A percentile compares a stretch with the other conserved stretches of the same genome.
phyloP scores from a whole-genome alignment of 1,140 invertebrate species.

The Pogonus chalceus region DNA sequence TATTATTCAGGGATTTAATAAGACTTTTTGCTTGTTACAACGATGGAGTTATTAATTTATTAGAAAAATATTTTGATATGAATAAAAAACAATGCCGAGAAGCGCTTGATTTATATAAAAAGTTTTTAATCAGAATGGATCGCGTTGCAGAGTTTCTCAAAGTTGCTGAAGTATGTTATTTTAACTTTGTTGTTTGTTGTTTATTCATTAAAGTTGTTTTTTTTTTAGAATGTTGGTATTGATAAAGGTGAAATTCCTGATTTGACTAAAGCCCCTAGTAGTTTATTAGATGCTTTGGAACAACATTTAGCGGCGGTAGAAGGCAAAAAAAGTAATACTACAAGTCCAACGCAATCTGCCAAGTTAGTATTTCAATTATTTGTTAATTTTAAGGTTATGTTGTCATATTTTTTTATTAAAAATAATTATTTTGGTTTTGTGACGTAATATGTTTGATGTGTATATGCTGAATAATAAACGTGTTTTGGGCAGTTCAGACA shows the following conservation, averaged over 20 bases:
- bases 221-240: constrained; percentile 85
- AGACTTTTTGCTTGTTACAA: constrained; percentile 99
- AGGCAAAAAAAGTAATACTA: constrained; percentile 80
- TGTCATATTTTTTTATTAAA: not conserved
- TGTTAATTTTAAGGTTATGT: no score
- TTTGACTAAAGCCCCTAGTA: constrained; percentile 97
- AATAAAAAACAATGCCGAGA: constrained; percentile 98
- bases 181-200: not conserved
- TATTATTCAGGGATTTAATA: constrained; percentile 97
- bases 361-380: no score
- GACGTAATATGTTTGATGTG: no score
- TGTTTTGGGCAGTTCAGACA: no score
- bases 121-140: constrained; percentile 98
- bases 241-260: constrained; percentile 99
- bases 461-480: no score
- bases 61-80: constrained; percentile 99
- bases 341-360: constrained; percentile 69
- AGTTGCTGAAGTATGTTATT: constrained; percentile 70
- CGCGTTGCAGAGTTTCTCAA: constrained; percentile 97
- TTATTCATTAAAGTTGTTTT: constrained; percentile 8
- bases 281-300: constrained; percentile 92
- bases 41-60: constrained; percentile 97
- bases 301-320: constrained; percentile 89
- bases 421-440: not conserved
- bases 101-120: constrained; percentile 97